Percentiles rank a stretch among this genome's conserved stretches.
These are phyloP conservation scores for Uria lomvia DNA, from an alignment of 2,113 vertebrate genomes.

Conservation along the genomic window DNA sequence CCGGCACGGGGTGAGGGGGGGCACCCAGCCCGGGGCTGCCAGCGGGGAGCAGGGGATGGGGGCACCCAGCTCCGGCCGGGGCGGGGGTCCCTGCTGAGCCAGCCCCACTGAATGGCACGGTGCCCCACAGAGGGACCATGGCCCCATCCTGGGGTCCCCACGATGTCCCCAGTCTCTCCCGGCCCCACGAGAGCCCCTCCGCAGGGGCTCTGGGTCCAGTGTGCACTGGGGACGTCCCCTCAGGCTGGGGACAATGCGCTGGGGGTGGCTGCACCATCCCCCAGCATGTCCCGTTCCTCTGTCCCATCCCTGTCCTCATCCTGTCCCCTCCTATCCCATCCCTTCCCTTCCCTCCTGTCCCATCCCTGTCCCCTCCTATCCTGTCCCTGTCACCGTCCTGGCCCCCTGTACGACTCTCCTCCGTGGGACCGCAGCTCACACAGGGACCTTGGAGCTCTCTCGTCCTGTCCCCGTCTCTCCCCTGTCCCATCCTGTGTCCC, in stretches of 20 bases:
- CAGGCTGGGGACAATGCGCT: neutral
- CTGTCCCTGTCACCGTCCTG: slow-evolving; percentile 49
- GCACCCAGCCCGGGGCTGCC: neutral
- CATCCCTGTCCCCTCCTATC: slow-evolving; percentile 57
- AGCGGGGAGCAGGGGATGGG: neutral
- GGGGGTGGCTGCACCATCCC: neutral
- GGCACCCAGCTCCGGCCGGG: neutral
- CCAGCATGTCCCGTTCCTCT: neutral
- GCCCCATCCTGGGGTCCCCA: neutral
- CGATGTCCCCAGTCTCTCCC: fast-evolving
- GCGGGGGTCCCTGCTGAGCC: neutral
- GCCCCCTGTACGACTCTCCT: neutral
- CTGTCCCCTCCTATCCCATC: neutral
- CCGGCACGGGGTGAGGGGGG: neutral
- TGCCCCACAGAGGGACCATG: neutral
- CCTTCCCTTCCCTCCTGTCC: neutral
- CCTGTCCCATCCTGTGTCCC: neutral
- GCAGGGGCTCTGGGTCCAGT: neutral
- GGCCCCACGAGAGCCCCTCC: neutral
- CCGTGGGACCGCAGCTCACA: neutral
- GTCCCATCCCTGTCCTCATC: neutral
- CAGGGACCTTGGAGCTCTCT: neutral
- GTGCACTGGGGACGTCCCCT: neutral
- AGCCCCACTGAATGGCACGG: neutral
- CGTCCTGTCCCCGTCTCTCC: neutral